These are phyloP conservation scores for Chlorocebus sabaeus DNA, from an alignment of 2,113 vertebrate genomes.

Conservation along the genomic window DNA sequence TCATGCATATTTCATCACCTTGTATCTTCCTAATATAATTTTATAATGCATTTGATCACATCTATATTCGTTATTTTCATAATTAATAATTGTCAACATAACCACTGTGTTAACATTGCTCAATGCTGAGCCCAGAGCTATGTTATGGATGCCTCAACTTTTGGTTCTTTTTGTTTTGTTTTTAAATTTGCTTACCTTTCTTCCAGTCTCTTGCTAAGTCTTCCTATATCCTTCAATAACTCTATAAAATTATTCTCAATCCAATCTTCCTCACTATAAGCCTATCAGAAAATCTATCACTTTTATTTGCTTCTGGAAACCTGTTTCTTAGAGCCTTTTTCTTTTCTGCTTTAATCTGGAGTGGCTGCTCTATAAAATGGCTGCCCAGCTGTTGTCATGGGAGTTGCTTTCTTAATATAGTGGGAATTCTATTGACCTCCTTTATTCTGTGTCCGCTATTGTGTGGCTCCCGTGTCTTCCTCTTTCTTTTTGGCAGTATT, in stretches of 20 bases:
- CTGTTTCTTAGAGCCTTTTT: neutral
- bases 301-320: constrained; percentile 32
- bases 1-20: neutral
- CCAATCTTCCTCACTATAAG: constrained; percentile 6
- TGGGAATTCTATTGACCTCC: neutral
- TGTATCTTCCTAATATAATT: neutral
- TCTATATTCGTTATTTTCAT: neutral
- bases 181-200: neutral
- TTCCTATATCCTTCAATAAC: constrained; percentile 1
- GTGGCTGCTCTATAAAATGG: neutral
- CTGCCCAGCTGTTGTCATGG: neutral
- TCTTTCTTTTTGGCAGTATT: neutral
- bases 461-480: neutral
- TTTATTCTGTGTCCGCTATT: neutral
- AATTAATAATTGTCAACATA: neutral
- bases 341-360: neutral
- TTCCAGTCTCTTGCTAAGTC: neutral
- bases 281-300: neutral
- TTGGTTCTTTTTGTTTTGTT: neutral
- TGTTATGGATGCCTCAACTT: neutral
- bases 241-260: constrained; percentile 18
- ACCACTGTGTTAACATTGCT: neutral
- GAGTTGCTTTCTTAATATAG: neutral
- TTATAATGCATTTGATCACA: neutral
- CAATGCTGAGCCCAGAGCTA: neutral